A percentile compares a stretch with the other conserved stretches of the same genome.
Evolutionary conservation across 2,797 vertebrate species (phyloP).

Genomic region (Xiphophorus birchmanni): DNA sequence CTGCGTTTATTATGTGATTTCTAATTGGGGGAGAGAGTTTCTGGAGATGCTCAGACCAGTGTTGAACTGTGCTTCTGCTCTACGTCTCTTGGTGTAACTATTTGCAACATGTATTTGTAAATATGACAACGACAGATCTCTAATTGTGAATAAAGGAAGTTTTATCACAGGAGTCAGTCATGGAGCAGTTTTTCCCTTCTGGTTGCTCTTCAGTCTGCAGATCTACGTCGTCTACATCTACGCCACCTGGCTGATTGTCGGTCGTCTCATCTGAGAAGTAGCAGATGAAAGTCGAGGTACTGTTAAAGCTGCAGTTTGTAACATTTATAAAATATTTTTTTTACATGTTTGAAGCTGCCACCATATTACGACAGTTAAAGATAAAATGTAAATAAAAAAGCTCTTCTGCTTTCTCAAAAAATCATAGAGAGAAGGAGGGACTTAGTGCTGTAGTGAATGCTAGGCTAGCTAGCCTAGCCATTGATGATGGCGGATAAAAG

Average conservation of each 20-base stretch:
- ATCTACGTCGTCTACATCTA: slow-evolving; percentile 83
- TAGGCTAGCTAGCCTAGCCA: too few species aligned
- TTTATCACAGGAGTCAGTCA: slow-evolving; percentile 57
- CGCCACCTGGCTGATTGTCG: slow-evolving; percentile 80
- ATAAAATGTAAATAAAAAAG: too few species aligned
- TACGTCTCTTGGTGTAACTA: slow-evolving; percentile 57
- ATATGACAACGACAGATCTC: slow-evolving; percentile 60
- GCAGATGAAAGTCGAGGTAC: neutral
- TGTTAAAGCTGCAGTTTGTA: too few species aligned
- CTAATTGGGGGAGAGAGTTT: slow-evolving; percentile 15
- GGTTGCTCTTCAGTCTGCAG: slow-evolving; percentile 60
- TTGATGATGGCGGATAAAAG: too few species aligned
- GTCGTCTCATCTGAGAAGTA: neutral
- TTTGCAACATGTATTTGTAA: slow-evolving; percentile 67
- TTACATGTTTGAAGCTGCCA: too few species aligned
- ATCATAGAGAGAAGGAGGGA: too few species aligned
- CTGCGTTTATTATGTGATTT: slow-evolving; percentile 42
- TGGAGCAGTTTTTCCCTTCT: slow-evolving; percentile 49
- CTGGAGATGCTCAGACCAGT: slow-evolving; percentile 47
- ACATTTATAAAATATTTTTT: too few species aligned
- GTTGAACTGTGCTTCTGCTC: slow-evolving; percentile 52
- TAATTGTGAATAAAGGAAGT: slow-evolving; percentile 67
- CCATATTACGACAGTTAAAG: too few species aligned
- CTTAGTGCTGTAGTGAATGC: too few species aligned
- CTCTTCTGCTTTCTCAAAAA: too few species aligned